Base-by-base conservation (phyloP, 2,797 vertebrate genomes). In the Sebastes dallii region DNA sequence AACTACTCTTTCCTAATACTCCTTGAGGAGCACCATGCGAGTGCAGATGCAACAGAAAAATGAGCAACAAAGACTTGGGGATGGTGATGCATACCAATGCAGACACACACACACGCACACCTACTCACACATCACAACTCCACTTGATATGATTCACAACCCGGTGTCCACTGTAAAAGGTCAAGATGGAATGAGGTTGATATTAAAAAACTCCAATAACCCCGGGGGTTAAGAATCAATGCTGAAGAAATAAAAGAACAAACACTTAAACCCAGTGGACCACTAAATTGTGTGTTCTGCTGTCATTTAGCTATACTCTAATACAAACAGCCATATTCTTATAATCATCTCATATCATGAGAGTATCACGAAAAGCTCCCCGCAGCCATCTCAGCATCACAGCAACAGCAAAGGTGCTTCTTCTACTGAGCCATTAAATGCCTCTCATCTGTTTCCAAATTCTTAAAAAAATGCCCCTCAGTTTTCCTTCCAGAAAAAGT, bases 151-250 rank as follows among this genome's bases (percentile, higher is more conserved):
- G 79, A 88, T 78, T 77, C 75, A 82, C 73, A 75, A 72, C 62
- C 72, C 66, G 67, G 54, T 62, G 74, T 71, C 69, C 42, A 68
- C 66, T 72, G 68, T 74, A 83, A 90, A 91, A 91, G 90, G 90
- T 90, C 81, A 89, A 50, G 61, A 77, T 66, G 64, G 80, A 89
- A 82, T 77, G 64, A 88, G 62, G 66, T 84, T 60, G 70, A 83
- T 82, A 86, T 87, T 73, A 85, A 83, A 88, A 86, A 84, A 78
- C 4, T 66, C 39, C 75, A 83, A 87, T 60, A 88, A 86, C 72
- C 75, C 46, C 74, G 52, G 32, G 65, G 81, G 42, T 68, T 64
- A 62, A 22, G 60, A 76, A 84, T 74, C 70, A 84, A 79, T 58
- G 52, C 46, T 62, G 13, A 54, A 62, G 6, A 18, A 36, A 61